A percentile compares a stretch with the other conserved stretches of the same genome.
Evolutionary conservation across 2,797 vertebrate genomes (phyloP).

Genomic region (Poecilia wingei): DNA sequence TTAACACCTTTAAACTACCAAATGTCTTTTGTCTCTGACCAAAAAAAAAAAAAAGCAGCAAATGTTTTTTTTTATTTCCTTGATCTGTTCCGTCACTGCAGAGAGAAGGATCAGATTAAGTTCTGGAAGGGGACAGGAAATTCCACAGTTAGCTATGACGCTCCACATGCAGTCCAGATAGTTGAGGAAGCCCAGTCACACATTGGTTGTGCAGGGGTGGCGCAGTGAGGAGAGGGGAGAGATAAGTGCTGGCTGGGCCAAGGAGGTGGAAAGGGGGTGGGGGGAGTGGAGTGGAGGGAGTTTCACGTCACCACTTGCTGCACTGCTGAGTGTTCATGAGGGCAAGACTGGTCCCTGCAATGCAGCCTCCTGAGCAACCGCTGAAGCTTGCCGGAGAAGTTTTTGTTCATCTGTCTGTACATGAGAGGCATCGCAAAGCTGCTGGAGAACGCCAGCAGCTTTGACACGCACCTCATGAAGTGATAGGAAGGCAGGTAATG

Average conservation of each 20-base stretch:
- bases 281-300: neutral
- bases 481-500: constrained; percentile 79
- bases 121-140: constrained; percentile 71
- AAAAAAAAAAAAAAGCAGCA: constrained; percentile 66
- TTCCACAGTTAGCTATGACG: constrained; percentile 68
- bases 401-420: constrained; percentile 92
- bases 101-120: constrained; percentile 52
- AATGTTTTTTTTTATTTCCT: constrained; percentile 65
- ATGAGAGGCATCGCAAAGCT: constrained; percentile 93
- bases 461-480: constrained; percentile 85
- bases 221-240: neutral
- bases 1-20: constrained; percentile 44
- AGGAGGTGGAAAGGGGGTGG: constrained; percentile 22
- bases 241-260: constrained; percentile 68
- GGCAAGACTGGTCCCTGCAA: constrained; percentile 85
- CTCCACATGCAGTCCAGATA: constrained; percentile 69
- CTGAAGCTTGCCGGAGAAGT: constrained; percentile 90
- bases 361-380: constrained; percentile 87
- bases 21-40: constrained; percentile 41
- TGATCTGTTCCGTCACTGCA: constrained; percentile 54
- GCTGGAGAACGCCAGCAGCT: constrained; percentile 92
- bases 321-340: constrained; percentile 84
- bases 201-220: constrained; percentile 53
- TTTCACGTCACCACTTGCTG: constrained; percentile 89
- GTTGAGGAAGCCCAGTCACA: constrained; percentile 43